These are phyloP conservation scores for Arothron firmamentum DNA, from an alignment of 2,113 vertebrate genomes.

Conservation along the genomic window DNA sequence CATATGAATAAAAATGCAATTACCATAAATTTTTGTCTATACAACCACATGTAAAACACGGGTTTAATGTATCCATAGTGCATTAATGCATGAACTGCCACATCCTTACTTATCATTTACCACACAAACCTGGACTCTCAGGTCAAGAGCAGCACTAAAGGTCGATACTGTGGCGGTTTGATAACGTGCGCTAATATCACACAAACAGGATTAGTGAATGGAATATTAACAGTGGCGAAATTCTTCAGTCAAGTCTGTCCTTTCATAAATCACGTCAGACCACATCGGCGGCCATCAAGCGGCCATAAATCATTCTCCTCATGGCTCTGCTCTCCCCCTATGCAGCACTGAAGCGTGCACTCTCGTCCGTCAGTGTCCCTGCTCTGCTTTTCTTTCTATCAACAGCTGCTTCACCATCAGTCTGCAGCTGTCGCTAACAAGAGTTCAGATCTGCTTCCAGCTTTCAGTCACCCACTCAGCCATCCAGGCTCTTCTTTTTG, in stretches of 20 bases:
- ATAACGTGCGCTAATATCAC: conserved; percentile 1
- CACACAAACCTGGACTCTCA: too few species aligned
- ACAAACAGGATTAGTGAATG: not conserved
- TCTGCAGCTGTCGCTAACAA: conserved; percentile 69
- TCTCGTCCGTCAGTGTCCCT: conserved; percentile 20
- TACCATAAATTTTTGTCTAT: not conserved
- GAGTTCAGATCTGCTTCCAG: conserved; percentile 62
- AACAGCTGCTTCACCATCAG: conserved; percentile 48
- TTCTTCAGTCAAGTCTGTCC: conserved; percentile 16
- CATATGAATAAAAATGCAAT: not conserved
- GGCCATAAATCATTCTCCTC: not conserved
- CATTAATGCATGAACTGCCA: not conserved
- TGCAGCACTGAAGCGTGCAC: conserved; percentile 22
- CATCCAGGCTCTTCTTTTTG: not conserved
- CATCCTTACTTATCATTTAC: too few species aligned
- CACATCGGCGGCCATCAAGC: conserved; percentile 11
- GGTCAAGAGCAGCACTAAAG: too few species aligned
- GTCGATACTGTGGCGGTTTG: not conserved
- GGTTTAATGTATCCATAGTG: not conserved
- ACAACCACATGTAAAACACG: not conserved
- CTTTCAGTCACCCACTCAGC: conserved; percentile 42
- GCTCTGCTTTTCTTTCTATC: conserved; percentile 26
- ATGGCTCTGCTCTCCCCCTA: not conserved
- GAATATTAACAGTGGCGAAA: conserved; percentile 28
- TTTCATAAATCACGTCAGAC: conserved; percentile 8